phyloP scores from a whole-genome alignment of 2,888 invertebrate species.

The Nephrotoma guestfalica region DNA sequence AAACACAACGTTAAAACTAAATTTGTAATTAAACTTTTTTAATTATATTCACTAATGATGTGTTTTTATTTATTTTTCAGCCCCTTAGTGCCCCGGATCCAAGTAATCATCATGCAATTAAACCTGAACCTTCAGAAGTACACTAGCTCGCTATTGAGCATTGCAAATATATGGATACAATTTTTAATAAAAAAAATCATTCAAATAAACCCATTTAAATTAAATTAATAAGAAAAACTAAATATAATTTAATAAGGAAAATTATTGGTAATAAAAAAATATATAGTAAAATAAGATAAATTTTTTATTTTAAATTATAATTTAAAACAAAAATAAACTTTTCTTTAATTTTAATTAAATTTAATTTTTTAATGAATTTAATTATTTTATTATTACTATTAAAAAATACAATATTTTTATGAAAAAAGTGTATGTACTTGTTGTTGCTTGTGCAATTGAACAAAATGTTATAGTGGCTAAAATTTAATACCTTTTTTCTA shows the following conservation, averaged over 20 bases:
- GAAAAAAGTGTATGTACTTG: not conserved
- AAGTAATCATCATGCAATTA: constrained; percentile 64
- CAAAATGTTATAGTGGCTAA: not conserved
- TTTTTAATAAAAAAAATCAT: not conserved
- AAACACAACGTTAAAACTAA: not conserved
- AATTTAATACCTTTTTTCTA: not conserved
- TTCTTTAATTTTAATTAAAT: not conserved
- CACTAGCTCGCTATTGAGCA: constrained; percentile 37
- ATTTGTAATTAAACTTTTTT: not conserved
- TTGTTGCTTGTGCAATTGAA: not conserved
- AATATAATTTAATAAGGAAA: not conserved
- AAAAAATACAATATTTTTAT: not conserved
- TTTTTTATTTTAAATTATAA: not conserved
- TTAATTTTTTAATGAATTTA: not conserved
- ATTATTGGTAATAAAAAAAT: not conserved
- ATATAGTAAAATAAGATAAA: not conserved
- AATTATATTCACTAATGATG: constrained; percentile 19
- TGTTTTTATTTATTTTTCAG: constrained; percentile 28
- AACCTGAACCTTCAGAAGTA: constrained; percentile 72
- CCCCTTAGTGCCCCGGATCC: constrained; percentile 72
- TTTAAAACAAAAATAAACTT: not conserved
- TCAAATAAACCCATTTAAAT: not conserved
- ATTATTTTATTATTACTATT: not conserved
- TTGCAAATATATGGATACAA: not conserved
- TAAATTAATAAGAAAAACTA: not conserved